These are phyloP conservation scores for Gortyna flavago DNA, from an alignment of 2,888 invertebrate species.

Conservation along the genomic window DNA sequence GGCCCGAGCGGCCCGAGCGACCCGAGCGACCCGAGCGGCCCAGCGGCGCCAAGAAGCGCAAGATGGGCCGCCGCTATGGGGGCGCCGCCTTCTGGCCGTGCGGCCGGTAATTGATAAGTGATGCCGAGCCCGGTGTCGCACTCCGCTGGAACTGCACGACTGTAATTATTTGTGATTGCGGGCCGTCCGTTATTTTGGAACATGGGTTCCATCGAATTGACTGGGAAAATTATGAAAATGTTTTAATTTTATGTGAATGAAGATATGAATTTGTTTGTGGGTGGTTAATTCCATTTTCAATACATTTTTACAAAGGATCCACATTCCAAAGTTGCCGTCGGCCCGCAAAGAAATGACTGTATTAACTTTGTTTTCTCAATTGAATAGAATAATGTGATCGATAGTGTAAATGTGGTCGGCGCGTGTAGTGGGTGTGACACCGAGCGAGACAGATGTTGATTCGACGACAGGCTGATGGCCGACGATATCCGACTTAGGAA, in stretches of 20 bases:
- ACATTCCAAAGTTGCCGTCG: slow-evolving; percentile 19
- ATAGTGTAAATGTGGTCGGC: slow-evolving; percentile 30
- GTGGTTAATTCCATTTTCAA: slow-evolving; percentile 47
- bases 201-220: slow-evolving; percentile 6
- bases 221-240: slow-evolving; percentile 35
- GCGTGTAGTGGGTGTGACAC: slow-evolving; percentile 46
- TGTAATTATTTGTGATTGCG: slow-evolving; percentile 45
- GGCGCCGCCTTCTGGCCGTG: slow-evolving; percentile 87
- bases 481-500: slow-evolving; percentile 68
- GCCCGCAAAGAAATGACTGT: slow-evolving; percentile 36
- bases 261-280: slow-evolving; percentile 43
- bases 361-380: slow-evolving; percentile 40
- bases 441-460: slow-evolving; percentile 80
- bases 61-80: slow-evolving; percentile 83
- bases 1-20: slow-evolving; percentile 72
- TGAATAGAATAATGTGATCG: slow-evolving; percentile 41
- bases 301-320: slow-evolving; percentile 37
- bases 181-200: slow-evolving; percentile 21
- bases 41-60: slow-evolving; percentile 86
- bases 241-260: slow-evolving; percentile 48
- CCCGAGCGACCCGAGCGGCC: slow-evolving; percentile 66
- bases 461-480: slow-evolving; percentile 70
- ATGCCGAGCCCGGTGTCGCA: slow-evolving; percentile 6
- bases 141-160: not conserved
- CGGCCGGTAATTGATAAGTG: slow-evolving; percentile 78